These are phyloP conservation scores for Argopecten irradians DNA, from an alignment of 1,140 invertebrate genomes.

Conservation along the genomic window DNA sequence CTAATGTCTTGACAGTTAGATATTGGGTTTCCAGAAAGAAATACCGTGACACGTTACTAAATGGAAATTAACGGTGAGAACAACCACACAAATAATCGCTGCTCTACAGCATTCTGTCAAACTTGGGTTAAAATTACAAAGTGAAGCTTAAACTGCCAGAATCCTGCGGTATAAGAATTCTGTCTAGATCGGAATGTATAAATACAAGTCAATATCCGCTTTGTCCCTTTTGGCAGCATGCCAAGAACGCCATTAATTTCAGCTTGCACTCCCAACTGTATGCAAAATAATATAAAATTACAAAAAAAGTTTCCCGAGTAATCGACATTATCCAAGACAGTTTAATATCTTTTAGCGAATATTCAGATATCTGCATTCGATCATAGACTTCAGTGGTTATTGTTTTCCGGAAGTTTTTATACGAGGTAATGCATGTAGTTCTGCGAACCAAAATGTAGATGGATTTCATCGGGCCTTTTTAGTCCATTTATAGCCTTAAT, in stretches of 20 bases:
- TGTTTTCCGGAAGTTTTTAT: neutral
- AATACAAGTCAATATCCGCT: neutral
- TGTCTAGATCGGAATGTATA: neutral
- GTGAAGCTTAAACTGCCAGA: neutral
- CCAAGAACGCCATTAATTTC: neutral
- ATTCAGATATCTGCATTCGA: neutral
- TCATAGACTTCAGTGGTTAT: neutral
- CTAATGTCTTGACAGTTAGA: neutral
- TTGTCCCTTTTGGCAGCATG: neutral
- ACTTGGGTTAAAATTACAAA: neutral
- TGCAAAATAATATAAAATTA: neutral
- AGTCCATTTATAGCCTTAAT: neutral
- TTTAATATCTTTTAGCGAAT: neutral
- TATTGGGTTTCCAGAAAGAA: neutral
- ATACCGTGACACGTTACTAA: neutral
- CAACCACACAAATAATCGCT: neutral
- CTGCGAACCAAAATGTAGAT: neutral
- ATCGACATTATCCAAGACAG: neutral
- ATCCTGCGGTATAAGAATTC: neutral
- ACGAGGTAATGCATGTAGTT: neutral
- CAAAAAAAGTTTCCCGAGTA: neutral
- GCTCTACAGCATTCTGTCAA: neutral
- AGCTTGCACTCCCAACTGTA: neutral
- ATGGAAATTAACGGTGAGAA: neutral
- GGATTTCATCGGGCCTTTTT: neutral